Base-by-base conservation (phyloP, 2,888 invertebrate genomes). In the Ametastegia equiseti region DNA sequence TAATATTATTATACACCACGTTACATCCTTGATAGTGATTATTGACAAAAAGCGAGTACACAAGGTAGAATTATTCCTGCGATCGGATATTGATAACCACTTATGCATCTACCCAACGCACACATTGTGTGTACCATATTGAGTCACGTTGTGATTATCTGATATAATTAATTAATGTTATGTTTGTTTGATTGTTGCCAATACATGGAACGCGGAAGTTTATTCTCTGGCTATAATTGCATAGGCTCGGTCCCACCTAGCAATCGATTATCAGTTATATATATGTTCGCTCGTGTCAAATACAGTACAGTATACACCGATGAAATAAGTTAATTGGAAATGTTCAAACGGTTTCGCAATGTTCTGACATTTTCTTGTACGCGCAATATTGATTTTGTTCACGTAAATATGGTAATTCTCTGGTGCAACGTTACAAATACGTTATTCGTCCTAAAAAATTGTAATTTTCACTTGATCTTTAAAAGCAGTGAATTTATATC, bases 141-240 rank as follows among this genome's bases (percentile, higher is more conserved):
- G 50, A 11, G 73, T 54, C 54, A 54, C 9, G 13, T 54, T 75
- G n/a, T 33, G 5, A 50, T 75, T 50, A 75, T 75, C 54, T 13
- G 36, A 54, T 36, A 23, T 54, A 50, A 54, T 75, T 75, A 75
- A 75, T 75, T 54, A 36, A 75, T 36, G 36, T 75, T 54, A 54
- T 75, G 30, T 54, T 54, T 36, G 36, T 36, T 50, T 50, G 75
- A 54, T 54, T 54, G 54, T 54, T 54, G 19, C 36, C 36, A 75
- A 75, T 75, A 75, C 36, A 19, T 23, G 54, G 36, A 23, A 54
- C 23, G 19, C 19, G 19, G 75, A 54, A 54, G 75, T 54, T 75
- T 36, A 75, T 54, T 75, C 13, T 75, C 54, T 54, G 75, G 50
- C 36, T 75, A 75, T 75, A 75, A 75, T 75, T 75, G 50, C 54